phyloP scores from a whole-genome alignment of 2,797 vertebrate species.

The Tolypeutes matacus region DNA sequence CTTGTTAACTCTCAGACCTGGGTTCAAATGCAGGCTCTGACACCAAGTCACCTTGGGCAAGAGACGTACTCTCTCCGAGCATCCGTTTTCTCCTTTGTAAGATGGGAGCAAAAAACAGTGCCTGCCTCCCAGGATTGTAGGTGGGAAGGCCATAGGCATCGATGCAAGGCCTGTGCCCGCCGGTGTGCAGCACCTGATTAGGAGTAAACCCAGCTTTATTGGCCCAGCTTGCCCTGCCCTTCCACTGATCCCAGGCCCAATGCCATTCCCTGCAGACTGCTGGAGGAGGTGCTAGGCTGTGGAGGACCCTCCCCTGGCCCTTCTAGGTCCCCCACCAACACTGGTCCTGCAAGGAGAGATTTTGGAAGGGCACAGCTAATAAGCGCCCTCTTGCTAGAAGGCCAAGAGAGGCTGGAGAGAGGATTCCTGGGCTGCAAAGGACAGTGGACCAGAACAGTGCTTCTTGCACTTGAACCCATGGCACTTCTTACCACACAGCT shows the following conservation, averaged over 20 bases:
- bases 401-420: neutral
- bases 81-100: neutral
- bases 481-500: neutral
- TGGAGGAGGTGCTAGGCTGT: neutral
- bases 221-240: no score
- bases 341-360: neutral
- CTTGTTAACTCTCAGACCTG: neutral
- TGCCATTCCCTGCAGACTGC: neutral
- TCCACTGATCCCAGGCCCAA: no score
- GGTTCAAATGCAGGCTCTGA: neutral
- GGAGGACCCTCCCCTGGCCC: neutral
- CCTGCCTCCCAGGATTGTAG: no score
- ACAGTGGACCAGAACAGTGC: neutral
- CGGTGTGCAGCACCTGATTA: fast-evolving
- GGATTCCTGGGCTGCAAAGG: neutral
- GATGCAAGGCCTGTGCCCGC: neutral
- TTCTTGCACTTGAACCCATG: fast-evolving
- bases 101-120: neutral
- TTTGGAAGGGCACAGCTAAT: neutral
- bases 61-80: neutral
- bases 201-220: neutral
- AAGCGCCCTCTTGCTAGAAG: neutral
- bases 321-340: fast-evolving
- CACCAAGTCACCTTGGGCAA: fast-evolving
- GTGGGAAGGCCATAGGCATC: no score